Percentiles rank a stretch among this genome's conserved stretches.
phyloP scores from a whole-genome alignment of 2,113 vertebrate genomes.

The Phaethon lepturus region DNA sequence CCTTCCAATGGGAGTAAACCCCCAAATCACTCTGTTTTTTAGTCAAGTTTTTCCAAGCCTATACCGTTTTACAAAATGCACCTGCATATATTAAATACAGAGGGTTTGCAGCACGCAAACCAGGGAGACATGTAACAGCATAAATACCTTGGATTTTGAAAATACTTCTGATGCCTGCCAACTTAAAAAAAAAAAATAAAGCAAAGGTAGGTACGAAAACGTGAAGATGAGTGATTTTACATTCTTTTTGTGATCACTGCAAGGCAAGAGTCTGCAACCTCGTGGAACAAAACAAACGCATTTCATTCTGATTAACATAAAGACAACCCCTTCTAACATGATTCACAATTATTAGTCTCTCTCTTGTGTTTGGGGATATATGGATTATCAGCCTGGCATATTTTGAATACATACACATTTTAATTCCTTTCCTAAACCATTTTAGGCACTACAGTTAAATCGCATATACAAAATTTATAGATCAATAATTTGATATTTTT shows the following conservation, averaged over 20 bases:
- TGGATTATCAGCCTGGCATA: conserved; percentile 57
- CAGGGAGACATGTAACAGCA: background rate
- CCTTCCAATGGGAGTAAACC: background rate
- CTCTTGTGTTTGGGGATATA: conserved; percentile 57
- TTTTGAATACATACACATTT: conserved; percentile 36
- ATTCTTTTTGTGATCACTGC: conserved; percentile 5
- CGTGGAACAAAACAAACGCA: conserved; percentile 31
- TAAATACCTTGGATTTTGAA: conserved; percentile 27
- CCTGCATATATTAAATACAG: conserved; percentile 43
- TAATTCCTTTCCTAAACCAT: conserved; percentile 48
- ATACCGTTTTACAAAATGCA: conserved; percentile 51
- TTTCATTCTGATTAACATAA: conserved; percentile 50
- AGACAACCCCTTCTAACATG: conserved; percentile 47
- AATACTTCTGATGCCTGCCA: conserved; percentile 9
- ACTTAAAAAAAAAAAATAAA: background rate
- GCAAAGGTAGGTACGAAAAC: conserved; percentile 42
- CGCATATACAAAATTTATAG: background rate
- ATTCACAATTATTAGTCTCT: conserved; percentile 66
- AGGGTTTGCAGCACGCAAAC: background rate
- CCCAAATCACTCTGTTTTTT: conserved; percentile 44
- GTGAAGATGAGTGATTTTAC: background rate
- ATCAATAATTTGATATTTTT: background rate
- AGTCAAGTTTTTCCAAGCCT: conserved; percentile 52
- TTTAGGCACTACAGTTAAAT: background rate
- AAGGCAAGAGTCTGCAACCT: conserved; percentile 40